Evolutionary conservation across 2,113 vertebrate species (phyloP).

Genomic region (Coptodon bakossiorum): DNA sequence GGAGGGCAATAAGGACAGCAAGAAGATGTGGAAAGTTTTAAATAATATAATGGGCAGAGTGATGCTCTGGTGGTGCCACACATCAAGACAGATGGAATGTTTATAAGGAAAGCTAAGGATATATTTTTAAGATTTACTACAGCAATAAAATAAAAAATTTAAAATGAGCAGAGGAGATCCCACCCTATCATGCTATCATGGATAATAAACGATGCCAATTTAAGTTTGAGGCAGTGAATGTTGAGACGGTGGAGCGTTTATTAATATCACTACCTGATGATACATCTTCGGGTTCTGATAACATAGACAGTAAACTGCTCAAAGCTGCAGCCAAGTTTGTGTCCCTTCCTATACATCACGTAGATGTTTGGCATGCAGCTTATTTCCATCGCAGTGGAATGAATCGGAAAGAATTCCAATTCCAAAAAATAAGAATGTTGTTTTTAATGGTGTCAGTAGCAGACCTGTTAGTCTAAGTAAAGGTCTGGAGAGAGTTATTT

Average conservation of each 20-base stretch:
- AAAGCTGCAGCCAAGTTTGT: background rate
- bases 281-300: background rate
- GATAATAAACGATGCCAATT: background rate
- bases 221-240: background rate
- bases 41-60: background rate
- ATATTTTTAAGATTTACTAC: background rate
- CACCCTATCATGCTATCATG: background rate
- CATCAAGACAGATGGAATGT: background rate
- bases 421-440: background rate
- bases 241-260: background rate
- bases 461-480: background rate
- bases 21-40: background rate
- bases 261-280: background rate
- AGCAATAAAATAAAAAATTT: background rate
- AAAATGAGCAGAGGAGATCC: background rate
- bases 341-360: background rate
- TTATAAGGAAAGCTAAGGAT: background rate
- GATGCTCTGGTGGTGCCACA: background rate
- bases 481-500: background rate
- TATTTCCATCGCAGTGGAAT: background rate
- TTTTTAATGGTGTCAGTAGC: background rate
- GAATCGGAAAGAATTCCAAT: background rate
- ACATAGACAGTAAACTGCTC: background rate
- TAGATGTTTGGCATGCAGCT: background rate
- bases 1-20: background rate